These are phyloP conservation scores for Hymenochirus boettgeri DNA, from an alignment of 2,113 vertebrate species.

Conservation along the genomic window DNA sequence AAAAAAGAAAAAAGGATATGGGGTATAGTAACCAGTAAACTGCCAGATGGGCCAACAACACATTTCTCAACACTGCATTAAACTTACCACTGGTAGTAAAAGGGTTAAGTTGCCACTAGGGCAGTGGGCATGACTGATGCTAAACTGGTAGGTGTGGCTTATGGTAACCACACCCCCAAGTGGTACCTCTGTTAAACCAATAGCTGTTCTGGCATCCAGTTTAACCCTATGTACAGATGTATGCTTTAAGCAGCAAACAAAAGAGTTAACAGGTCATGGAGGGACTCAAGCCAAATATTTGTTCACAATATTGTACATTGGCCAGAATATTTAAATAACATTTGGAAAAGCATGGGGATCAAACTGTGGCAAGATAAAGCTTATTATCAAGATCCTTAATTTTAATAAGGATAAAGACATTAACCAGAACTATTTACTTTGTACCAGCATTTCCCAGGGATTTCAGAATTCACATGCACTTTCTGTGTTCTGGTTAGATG, in stretches of 20 bases:
- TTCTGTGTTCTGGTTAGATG: no score
- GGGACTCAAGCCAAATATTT: background rate
- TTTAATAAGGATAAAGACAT: no score
- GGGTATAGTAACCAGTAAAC: background rate
- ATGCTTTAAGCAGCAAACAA: background rate
- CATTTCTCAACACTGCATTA: background rate
- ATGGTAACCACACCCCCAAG: conserved; percentile 2
- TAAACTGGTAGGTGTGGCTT: conserved; percentile 21
- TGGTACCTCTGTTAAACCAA: conserved; percentile 34
- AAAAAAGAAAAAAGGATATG: background rate
- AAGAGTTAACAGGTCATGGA: background rate
- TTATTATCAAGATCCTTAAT: background rate
- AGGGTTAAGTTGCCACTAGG: conserved; percentile 40
- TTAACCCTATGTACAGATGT: background rate
- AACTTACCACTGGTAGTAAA: background rate
- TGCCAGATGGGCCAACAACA: conserved; percentile 14
- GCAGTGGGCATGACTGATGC: conserved; percentile 36
- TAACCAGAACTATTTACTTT: background rate
- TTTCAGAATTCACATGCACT: no score
- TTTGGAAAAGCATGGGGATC: background rate
- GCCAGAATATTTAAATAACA: background rate
- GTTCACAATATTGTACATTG: background rate
- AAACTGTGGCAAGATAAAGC: background rate
- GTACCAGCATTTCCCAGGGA: no score
- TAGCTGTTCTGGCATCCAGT: background rate